Percentiles rank a stretch among this genome's conserved stretches.
Conservation (phyloP, 2,797 vertebrate species). For the Rhinatrema bivittatum region DNA sequence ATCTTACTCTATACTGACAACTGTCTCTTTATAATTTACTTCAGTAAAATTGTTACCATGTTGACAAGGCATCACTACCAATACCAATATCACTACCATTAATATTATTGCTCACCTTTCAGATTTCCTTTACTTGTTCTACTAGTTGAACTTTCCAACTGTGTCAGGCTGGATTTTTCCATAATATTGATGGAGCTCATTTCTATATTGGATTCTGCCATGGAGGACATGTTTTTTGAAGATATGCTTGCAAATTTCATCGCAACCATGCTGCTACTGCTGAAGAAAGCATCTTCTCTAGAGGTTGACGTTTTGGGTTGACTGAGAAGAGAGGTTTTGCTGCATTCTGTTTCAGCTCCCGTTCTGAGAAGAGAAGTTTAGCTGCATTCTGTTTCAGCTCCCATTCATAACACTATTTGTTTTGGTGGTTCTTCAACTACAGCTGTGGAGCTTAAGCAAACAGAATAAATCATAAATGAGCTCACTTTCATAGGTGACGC, state of each 20-base stretch:
- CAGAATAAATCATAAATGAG: slow-evolving; percentile 51
- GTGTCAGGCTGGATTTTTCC: slow-evolving; percentile 78
- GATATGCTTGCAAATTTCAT: slow-evolving; percentile 89
- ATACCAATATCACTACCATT: slow-evolving; percentile 36
- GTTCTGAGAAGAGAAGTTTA: too few relatives aligned
- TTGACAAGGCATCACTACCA: too few relatives aligned
- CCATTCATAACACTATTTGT: slow-evolving; percentile 79
- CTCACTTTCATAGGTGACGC: slow-evolving; percentile 40
- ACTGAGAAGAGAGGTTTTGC: slow-evolving; percentile 72
- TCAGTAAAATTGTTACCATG: too few relatives aligned
- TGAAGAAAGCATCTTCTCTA: slow-evolving; percentile 83
- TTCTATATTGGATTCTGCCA: slow-evolving; percentile 78
- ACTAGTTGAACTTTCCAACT: slow-evolving; percentile 74
- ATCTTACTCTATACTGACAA: too few relatives aligned
- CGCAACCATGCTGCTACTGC: slow-evolving; percentile 74
- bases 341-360: too few relatives aligned
- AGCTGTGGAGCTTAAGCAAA: slow-evolving; percentile 76
- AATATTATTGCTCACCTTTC: slow-evolving; percentile 77
- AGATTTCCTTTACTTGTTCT: slow-evolving; percentile 66
- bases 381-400: slow-evolving; percentile 59
- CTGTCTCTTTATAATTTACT: too few relatives aligned
- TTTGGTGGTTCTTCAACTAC: slow-evolving; percentile 84
- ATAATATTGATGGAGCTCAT: slow-evolving; percentile 84
- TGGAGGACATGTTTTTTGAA: slow-evolving; percentile 80
- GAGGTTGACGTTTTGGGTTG: slow-evolving; percentile 78